Evolutionary conservation across 1,140 invertebrate genomes (phyloP).

Genomic region (Metopolophium dirhodum): DNA sequence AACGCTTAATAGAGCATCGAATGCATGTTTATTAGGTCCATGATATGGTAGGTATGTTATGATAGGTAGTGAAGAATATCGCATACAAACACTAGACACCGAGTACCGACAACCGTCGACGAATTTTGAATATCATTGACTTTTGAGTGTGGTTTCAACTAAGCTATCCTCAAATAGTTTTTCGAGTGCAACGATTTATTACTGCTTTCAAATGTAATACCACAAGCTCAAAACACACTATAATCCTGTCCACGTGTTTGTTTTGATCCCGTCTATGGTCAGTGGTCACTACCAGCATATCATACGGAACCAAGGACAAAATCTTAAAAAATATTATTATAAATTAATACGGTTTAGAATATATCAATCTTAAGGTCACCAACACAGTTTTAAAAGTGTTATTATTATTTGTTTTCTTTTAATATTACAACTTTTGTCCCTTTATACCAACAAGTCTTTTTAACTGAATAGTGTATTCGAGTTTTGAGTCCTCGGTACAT

Average conservation of each 20-base stretch:
- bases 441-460: background rate
- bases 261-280: too few relatives aligned
- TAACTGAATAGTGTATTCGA: background rate
- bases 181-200: background rate
- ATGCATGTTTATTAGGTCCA: too few relatives aligned
- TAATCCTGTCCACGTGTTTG: too few relatives aligned
- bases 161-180: background rate
- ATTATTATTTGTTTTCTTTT: background rate
- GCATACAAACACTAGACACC: background rate
- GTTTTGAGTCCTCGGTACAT: background rate
- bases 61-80: too few relatives aligned
- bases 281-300: too few relatives aligned
- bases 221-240: background rate
- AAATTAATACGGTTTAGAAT: background rate
- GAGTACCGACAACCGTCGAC: background rate
- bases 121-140: background rate
- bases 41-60: too few relatives aligned
- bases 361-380: background rate
- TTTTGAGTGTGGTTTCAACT: too few relatives aligned
- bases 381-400: background rate
- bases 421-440: background rate
- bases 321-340: background rate
- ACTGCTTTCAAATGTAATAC: background rate
- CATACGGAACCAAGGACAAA: too few relatives aligned
- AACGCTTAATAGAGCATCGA: too few relatives aligned